A percentile compares a stretch with the other conserved stretches of the same genome.
phyloP scores from a whole-genome alignment of 2,888 invertebrate species.

The Hoplodrina blanda region DNA sequence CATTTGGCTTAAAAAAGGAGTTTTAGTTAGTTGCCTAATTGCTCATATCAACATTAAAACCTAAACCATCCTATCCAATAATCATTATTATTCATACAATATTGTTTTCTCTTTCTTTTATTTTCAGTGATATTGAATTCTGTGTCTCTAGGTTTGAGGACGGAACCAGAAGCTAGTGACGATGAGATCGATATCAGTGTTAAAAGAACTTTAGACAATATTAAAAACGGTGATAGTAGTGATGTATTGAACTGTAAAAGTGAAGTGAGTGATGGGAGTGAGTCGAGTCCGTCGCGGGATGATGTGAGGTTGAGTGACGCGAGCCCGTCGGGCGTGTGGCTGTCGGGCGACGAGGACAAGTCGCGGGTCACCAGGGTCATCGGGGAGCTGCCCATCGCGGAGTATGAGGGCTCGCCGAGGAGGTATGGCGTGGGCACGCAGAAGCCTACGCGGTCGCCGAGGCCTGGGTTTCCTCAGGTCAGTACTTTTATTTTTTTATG shows the following conservation, averaged over 20 bases:
- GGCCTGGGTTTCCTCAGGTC: slow-evolving; percentile 96
- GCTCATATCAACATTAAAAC: slow-evolving; percentile 17
- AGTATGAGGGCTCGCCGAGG: slow-evolving; percentile 97
- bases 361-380: slow-evolving; percentile 92
- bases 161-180: slow-evolving; percentile 89
- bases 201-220: slow-evolving; percentile 88
- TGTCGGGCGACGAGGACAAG: slow-evolving; percentile 83
- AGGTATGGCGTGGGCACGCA: slow-evolving; percentile 95
- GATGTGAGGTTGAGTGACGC: slow-evolving; percentile 79
- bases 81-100: slow-evolving; percentile 75
- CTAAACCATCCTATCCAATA: slow-evolving; percentile 59
- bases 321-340: slow-evolving; percentile 82
- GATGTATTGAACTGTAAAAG: slow-evolving; percentile 87
- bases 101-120: slow-evolving; percentile 83
- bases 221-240: slow-evolving; percentile 89
- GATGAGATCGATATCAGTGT: slow-evolving; percentile 88
- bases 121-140: slow-evolving; percentile 90
- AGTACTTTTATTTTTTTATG: slow-evolving; percentile 14
- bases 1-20: background rate
- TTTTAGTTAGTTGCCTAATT: too few relatives aligned
- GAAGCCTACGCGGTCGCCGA: slow-evolving; percentile 93
- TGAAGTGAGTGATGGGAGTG: slow-evolving; percentile 83
- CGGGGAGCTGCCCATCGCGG: slow-evolving; percentile 97
- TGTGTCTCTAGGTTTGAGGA: slow-evolving; percentile 90
- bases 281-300: slow-evolving; percentile 80